These are phyloP conservation scores for Cylloceria caligata DNA, from an alignment of 2,888 invertebrate species.

Conservation along the genomic window DNA sequence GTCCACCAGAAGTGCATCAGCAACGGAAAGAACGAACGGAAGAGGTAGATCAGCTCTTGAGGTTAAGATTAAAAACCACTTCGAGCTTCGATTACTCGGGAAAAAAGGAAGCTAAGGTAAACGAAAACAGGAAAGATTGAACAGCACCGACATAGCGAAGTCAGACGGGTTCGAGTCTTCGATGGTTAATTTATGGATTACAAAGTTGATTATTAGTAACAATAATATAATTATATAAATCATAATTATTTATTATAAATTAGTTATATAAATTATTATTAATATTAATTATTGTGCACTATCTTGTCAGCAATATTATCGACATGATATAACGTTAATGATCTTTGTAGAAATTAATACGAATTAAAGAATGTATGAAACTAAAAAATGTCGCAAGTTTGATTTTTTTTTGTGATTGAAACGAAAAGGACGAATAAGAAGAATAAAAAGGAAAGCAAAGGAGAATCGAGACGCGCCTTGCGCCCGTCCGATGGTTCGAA, in stretches of 20 bases:
- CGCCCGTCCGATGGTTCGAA: slow-evolving; percentile 27
- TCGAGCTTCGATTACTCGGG: slow-evolving; percentile 66
- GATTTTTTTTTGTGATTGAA: background rate
- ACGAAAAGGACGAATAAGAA: background rate
- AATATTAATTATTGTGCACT: no score
- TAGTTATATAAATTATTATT: background rate
- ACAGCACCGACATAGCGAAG: background rate
- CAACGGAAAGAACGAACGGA: slow-evolving; percentile 45
- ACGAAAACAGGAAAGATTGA: slow-evolving; percentile 38
- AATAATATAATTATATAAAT: background rate
- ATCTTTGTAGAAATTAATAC: background rate
- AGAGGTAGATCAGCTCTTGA: slow-evolving; percentile 47
- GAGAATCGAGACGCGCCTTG: slow-evolving; percentile 29
- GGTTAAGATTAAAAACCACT: slow-evolving; percentile 68
- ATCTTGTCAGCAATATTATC: no score
- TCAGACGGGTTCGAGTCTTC: slow-evolving; percentile 28
- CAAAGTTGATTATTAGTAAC: background rate
- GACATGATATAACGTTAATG: no score
- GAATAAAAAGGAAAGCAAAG: slow-evolving; percentile 28
- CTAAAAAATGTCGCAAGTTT: background rate
- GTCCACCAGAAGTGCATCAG: slow-evolving; percentile 56
- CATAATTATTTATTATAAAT: background rate
- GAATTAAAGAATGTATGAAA: no score
- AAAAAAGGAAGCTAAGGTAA: slow-evolving; percentile 53
- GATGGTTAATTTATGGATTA: background rate